A percentile compares a stretch with the other conserved stretches of the same genome.
Conservation (phyloP, 2,888 invertebrate genomes). For the Troides aeacus region DNA sequence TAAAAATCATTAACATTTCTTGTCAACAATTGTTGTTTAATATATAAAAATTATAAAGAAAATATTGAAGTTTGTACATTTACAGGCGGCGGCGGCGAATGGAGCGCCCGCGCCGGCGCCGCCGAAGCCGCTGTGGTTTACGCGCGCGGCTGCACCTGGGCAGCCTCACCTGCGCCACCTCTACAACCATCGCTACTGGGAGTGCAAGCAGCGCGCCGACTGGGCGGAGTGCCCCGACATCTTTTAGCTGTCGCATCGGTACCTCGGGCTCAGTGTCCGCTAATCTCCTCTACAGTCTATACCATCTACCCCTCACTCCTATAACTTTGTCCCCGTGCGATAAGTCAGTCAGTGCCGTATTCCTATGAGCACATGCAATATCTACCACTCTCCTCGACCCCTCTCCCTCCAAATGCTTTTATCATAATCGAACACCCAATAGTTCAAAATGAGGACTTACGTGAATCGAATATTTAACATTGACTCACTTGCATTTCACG, state of each 20-base stretch:
- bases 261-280: background rate
- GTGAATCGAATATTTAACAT: background rate
- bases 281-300: background rate
- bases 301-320: background rate
- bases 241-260: slow-evolving; percentile 75
- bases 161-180: slow-evolving; percentile 82
- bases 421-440: background rate
- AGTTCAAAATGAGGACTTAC: background rate
- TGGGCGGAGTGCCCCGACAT: slow-evolving; percentile 97
- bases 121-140: slow-evolving; percentile 92
- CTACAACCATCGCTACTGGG: slow-evolving; percentile 96
- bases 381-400: background rate
- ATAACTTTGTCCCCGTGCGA: background rate
- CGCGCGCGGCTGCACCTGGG: slow-evolving; percentile 84
- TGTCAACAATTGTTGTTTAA: no score
- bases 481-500: background rate
- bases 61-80: background rate
- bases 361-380: background rate
- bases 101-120: slow-evolving; percentile 84
- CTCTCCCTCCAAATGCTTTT: background rate
- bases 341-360: background rate
- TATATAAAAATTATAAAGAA: background rate
- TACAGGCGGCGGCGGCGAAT: slow-evolving; percentile 77
- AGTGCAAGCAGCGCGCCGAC: slow-evolving; percentile 90
- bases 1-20: no score